These are phyloP conservation scores for Triplophysa yarkandensis DNA, from an alignment of 2,797 vertebrate genomes.

Conservation along the genomic window DNA sequence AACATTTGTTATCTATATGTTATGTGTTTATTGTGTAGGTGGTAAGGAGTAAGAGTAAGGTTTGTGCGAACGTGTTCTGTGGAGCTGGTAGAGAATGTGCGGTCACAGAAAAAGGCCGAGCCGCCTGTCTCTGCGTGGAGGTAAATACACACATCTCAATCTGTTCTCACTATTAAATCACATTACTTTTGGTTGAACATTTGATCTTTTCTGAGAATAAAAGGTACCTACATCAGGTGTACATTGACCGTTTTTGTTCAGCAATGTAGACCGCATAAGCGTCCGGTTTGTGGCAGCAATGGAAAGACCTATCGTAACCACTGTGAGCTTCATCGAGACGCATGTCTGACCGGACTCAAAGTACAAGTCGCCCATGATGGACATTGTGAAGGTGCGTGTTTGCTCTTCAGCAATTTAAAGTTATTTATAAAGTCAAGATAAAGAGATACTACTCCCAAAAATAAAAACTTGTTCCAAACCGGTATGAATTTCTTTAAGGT, in stretches of 20 bases:
- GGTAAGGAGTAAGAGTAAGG: conserved; percentile 82
- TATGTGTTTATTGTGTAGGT: conserved; percentile 66
- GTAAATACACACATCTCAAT: conserved; percentile 58
- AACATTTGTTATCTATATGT: neutral
- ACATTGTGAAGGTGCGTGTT: conserved; percentile 81
- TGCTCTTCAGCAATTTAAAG: too few species aligned
- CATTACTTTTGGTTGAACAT: neutral
- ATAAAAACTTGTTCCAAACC: too few species aligned
- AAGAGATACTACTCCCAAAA: too few species aligned
- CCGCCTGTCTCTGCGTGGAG: conserved; percentile 88
- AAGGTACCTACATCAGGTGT: neutral
- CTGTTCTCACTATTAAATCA: neutral
- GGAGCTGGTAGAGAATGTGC: conserved; percentile 91
- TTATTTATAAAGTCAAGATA: too few species aligned
- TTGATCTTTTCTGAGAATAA: neutral
- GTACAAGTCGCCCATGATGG: conserved; percentile 84
- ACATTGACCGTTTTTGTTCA: conserved; percentile 35
- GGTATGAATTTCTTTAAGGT: too few species aligned
- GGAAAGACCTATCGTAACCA: conserved; percentile 90
- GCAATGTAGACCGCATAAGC: conserved; percentile 79
- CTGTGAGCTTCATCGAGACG: conserved; percentile 91
- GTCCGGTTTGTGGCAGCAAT: conserved; percentile 89
- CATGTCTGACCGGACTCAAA: conserved; percentile 88
- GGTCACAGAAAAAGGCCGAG: conserved; percentile 85
- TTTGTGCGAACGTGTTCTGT: conserved; percentile 91